Evolutionary conservation across 2,797 vertebrate genomes (phyloP).

Genomic region (Linurgus olivaceus): DNA sequence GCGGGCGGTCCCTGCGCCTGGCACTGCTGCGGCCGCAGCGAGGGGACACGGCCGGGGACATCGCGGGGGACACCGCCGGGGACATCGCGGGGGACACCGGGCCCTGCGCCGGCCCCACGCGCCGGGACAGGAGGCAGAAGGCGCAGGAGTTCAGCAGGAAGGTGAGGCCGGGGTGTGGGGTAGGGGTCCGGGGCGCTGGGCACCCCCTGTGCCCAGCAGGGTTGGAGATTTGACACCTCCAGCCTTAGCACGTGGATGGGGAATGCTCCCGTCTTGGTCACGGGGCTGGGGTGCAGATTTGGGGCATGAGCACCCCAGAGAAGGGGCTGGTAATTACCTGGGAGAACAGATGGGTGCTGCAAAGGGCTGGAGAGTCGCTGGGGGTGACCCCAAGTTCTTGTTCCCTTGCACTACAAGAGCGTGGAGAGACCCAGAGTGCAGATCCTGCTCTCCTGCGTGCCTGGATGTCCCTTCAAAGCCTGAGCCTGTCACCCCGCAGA

Average conservation of each 20-base stretch:
- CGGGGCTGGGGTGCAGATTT: fast-evolving
- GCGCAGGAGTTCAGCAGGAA: conserved; percentile 91
- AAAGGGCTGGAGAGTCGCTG: background rate
- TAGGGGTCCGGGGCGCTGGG: fast-evolving
- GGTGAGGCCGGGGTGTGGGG: conserved; percentile 58
- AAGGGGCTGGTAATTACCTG: background rate
- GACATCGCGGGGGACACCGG: background rate
- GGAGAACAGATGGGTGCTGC: background rate
- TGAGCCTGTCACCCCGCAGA: background rate
- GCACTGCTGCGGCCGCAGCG: conserved; percentile 83
- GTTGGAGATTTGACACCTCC: fast-evolving
- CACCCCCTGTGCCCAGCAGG: fast-evolving
- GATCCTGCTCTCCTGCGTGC: background rate
- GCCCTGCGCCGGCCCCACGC: conserved; percentile 53
- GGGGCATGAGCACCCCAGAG: fast-evolving
- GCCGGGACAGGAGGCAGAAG: conserved; percentile 85
- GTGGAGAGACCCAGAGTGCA: fast-evolving
- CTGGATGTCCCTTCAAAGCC: background rate
- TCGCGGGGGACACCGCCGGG: conserved; percentile 28
- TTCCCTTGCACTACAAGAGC: background rate
- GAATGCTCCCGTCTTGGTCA: background rate
- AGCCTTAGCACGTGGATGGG: fast-evolving
- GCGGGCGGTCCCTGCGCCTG: conserved; percentile 75
- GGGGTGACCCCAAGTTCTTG: background rate
- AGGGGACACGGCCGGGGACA: conserved; percentile 6